A percentile compares a stretch with the other conserved stretches of the same genome.
Evolutionary conservation across 2,797 vertebrate genomes (phyloP).

Genomic region (Enteromius mattozi): DNA sequence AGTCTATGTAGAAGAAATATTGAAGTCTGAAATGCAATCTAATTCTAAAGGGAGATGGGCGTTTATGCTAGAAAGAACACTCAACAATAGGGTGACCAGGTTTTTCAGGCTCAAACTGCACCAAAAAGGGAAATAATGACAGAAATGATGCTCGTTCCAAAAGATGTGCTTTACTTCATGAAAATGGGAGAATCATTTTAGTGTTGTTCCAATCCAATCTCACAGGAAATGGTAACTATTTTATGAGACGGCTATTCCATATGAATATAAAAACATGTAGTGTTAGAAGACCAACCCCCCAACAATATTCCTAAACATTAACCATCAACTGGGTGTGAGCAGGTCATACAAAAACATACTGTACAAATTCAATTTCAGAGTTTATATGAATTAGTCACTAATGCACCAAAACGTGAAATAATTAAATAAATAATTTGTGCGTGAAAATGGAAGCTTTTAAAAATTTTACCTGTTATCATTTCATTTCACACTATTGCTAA

Average conservation of each 20-base stretch:
- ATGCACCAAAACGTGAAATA: background rate
- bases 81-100: background rate
- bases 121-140: conserved; percentile 14
- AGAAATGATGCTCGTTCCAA: background rate
- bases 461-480: background rate
- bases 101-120: background rate
- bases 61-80: conserved; percentile 26
- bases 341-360: background rate
- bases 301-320: background rate
- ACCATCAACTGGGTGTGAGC: background rate
- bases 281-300: background rate
- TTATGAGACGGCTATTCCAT: background rate
- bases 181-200: background rate
- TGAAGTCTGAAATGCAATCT: conserved; percentile 66
- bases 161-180: background rate
- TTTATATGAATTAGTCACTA: background rate
- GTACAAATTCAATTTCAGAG: background rate
- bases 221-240: background rate
- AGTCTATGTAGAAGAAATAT: conserved; percentile 58
- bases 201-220: background rate
- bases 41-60: conserved; percentile 33
- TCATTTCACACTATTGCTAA: background rate
- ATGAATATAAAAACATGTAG: background rate
- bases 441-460: background rate
- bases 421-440: background rate